phyloP scores from a whole-genome alignment of 2,888 invertebrate species.

The Therioaphis trifolii region DNA sequence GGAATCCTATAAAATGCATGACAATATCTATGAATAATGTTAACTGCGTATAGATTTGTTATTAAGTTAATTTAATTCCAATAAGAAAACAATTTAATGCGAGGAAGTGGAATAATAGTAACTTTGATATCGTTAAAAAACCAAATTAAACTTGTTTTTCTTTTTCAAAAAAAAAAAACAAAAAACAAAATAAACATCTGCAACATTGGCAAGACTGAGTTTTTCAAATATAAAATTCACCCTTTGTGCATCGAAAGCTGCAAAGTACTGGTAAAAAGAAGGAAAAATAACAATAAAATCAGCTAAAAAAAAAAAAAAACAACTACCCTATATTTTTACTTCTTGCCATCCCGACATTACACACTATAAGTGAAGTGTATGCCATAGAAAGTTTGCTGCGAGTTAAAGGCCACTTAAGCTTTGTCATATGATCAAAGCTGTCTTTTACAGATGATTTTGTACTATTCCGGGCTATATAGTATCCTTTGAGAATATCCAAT shows the following conservation, averaged over 20 bases:
- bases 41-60: not conserved
- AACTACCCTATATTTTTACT: conserved; percentile 33
- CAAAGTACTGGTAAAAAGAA: conserved; percentile 1
- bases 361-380: conserved; percentile 22
- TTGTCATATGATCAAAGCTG: conserved; percentile 60
- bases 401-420: conserved; percentile 58
- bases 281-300: conserved; percentile 38
- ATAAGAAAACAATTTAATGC: not conserved
- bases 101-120: not conserved
- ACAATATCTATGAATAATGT: not conserved
- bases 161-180: too few relatives aligned
- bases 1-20: not conserved
- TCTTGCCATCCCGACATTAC: not conserved
- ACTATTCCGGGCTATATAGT: not conserved
- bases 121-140: not conserved
- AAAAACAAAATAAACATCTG: not conserved
- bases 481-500: conserved; percentile 45
- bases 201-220: not conserved
- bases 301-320: conserved; percentile 34
- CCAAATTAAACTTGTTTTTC: not conserved
- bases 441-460: conserved; percentile 53
- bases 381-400: conserved; percentile 37
- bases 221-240: not conserved
- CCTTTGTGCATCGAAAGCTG: conserved; percentile 24
- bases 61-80: not conserved